These are phyloP conservation scores for Melanotaenia boesemani DNA, from an alignment of 2,797 vertebrate genomes.

Conservation along the genomic window DNA sequence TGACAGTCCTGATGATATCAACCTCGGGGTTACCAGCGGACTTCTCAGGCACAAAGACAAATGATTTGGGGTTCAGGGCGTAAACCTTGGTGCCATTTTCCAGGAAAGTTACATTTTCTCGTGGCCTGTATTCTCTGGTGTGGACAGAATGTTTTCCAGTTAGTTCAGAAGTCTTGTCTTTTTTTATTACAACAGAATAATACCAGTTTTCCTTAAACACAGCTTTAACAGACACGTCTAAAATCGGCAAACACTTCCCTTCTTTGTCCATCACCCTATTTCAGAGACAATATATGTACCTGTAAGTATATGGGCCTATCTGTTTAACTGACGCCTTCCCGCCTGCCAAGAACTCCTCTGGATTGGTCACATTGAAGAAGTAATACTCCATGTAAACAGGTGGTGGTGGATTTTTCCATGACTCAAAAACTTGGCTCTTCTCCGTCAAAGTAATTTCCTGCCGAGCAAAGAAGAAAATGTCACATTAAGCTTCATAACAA, in stretches of 20 bases:
- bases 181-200: constrained; percentile 18
- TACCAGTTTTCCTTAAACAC: constrained; percentile 13
- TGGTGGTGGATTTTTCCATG: constrained; percentile 87
- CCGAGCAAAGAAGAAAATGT: constrained; percentile 7
- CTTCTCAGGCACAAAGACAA: constrained; percentile 86
- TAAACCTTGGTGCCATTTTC: constrained; percentile 87
- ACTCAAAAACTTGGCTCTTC: constrained; percentile 81
- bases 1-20: constrained; percentile 81
- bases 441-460: constrained; percentile 85
- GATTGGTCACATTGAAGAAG: constrained; percentile 88
- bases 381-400: constrained; percentile 89
- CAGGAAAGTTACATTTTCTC: constrained; percentile 85
- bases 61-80: constrained; percentile 85
- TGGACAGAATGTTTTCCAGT: constrained; percentile 30
- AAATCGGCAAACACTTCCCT: background rate
- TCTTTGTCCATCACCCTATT: background rate
- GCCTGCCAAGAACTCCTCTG: constrained; percentile 80
- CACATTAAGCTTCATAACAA: constrained; percentile 16
- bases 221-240: background rate
- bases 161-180: constrained; percentile 46
- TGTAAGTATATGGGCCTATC: constrained; percentile 88
- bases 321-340: constrained; percentile 80
- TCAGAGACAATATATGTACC: constrained; percentile 63
- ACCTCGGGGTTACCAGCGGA: constrained; percentile 81
- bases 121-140: constrained; percentile 84